Evolutionary conservation across 2,113 vertebrate genomes (phyloP), one percentile per base, ranked within the genome.

Genomic region (human): DNA sequence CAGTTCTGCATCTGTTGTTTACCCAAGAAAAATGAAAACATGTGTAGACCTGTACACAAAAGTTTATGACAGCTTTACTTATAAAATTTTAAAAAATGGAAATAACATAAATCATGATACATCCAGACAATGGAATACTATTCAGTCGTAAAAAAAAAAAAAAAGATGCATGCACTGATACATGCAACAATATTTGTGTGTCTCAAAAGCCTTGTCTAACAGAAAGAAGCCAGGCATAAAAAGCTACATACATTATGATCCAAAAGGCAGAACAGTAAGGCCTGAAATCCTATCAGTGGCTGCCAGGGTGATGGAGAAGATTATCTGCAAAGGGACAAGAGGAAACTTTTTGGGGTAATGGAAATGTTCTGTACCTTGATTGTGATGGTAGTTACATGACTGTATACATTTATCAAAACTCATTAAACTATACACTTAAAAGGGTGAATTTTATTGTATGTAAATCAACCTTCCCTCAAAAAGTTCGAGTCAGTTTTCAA

Each of bases 401-500:
- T 45, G 8, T 68, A 3, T 83, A 64, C 45, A 6, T 72, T 72
- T 72, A 70, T 90, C 52, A 85, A 35, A 80, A 72, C 80, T 83
- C 57, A 78, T 48, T 52, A n/a, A 83, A 55, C n/a, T 45, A 6
- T 82, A 30, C 25, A 40, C 13, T 35, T 61, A 40, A 89, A 88
- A 75, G 45, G 20, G 7, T 45, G 32, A 64, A 6, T 86, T 78
- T 73, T 66, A 73, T 73, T 94, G n/a, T 64, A 45, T 73, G 10
- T 75, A 86, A 79, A 38, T 57, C 45, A 84, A 27, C 27, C 25
- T 83, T 10, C 35, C 43, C 93, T 93, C 50, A 64, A 66, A 88
- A 88, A 88, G 55, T 92, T 86, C 72, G 86, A 93, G 64, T 75
- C 80, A n/a, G 16, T 55, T 81, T 86, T 93, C 75, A 68, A 11